Base-by-base conservation (phyloP, 53 echinoderm and acorn worm species). In the Pentamera pediparva region DNA sequence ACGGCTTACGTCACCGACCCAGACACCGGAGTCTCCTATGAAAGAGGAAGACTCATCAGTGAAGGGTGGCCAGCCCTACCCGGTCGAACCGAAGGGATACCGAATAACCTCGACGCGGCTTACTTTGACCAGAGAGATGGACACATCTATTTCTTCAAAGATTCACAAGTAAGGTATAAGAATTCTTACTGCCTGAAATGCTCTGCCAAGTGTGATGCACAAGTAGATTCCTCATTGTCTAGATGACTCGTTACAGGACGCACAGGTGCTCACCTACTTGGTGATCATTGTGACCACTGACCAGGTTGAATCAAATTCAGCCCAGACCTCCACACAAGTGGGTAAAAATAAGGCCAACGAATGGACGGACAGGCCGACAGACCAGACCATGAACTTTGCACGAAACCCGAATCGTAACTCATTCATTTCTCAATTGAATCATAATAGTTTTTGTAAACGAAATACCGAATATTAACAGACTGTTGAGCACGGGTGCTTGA, bases 71-170 rank as follows among this genome's bases (percentile, higher is more conserved):
- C 91, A 18, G 89, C 84, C 30, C 86, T 83, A 47, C 27, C 86
- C 6, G 89, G 89, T 9, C 65, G 74, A 27, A 70, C 51, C 59
- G 79, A 78, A 33, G 56, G 83, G 15, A 98, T 92, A 21, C 98
- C 98, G 0, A 83, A 82, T 65, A 80, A 98, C 37, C 79, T 98
- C 18, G 89, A 92, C 43, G 84, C 98, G 18, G 92, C 89, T 1
- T 92, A 98, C 80, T 89, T 76, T 47, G 98, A 98, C 65, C 81
- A 75, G 54, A 73, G 89, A 35, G 92, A 98, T 49, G 75, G 81
- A 13, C 86, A 98, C 49, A 69, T 89, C 4, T 98, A 98, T 56
- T 98, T 98, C 83, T 92, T 98, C 75, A 92, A 92, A 59, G 86
- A 83, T 26, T 65, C 49, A 28, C 51, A 17, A 86, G 96, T 96